Conservation (phyloP, 2,797 vertebrate genomes). For the Bradypodion ventrale region DNA sequence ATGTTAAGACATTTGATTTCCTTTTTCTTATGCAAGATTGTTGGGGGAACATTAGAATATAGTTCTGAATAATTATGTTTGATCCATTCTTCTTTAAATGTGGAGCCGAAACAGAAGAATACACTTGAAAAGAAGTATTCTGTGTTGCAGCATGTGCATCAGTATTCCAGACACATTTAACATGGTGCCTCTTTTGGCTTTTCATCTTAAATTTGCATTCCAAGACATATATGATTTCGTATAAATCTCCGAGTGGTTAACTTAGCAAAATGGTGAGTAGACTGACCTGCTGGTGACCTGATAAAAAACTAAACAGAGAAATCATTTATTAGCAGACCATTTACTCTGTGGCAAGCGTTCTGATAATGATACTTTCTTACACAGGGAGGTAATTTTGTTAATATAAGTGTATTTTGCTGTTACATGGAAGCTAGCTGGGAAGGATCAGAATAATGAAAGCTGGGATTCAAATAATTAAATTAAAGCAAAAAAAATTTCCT, state of each 20-base stretch:
- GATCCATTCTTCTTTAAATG: background rate
- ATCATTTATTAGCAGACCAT: background rate
- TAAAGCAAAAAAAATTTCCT: no score
- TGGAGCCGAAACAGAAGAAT: background rate
- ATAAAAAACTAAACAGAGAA: background rate
- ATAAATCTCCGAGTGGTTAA: constrained; percentile 14
- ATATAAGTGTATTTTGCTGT: background rate
- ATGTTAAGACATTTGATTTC: background rate
- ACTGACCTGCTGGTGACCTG: background rate
- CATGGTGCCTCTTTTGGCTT: background rate
- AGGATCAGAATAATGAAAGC: background rate
- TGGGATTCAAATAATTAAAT: background rate
- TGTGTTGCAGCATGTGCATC: no score
- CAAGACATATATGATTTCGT: constrained; percentile 22
- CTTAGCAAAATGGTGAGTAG: constrained; percentile 29
- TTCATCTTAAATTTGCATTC: constrained; percentile 53
- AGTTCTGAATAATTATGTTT: no score
- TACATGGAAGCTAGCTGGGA: background rate
- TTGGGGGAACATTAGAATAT: no score
- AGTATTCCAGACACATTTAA: background rate
- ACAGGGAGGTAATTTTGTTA: background rate
- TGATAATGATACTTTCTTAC: background rate
- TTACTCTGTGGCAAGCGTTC: background rate
- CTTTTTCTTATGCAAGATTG: background rate
- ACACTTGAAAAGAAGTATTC: background rate